Conservation (phyloP, 2,888 invertebrate genomes). For the Synergus japonicus region DNA sequence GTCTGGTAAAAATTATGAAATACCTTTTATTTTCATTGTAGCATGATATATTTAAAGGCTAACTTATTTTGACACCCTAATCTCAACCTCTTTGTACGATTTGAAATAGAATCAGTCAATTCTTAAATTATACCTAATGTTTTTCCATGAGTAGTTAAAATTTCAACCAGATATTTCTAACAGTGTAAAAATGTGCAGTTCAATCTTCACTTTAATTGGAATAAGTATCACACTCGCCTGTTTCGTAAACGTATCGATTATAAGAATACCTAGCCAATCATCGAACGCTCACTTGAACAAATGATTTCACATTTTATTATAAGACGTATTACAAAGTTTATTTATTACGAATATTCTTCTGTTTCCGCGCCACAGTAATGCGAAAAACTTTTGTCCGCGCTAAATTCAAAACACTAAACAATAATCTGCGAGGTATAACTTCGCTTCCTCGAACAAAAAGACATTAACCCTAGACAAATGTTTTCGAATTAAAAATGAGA, state of each 20-base stretch:
- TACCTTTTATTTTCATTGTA: too few species aligned
- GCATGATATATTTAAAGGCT: too few species aligned
- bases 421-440: not conserved
- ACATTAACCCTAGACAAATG: constrained; percentile 18
- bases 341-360: constrained; percentile 16
- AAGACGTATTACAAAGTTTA: constrained; percentile 31
- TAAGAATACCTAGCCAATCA: constrained; percentile 24
- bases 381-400: constrained; percentile 1
- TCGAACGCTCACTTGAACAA: not conserved
- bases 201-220: constrained; percentile 28
- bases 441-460: not conserved
- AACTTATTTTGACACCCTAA: too few species aligned
- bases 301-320: constrained; percentile 30
- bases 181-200: not conserved
- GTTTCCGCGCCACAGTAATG: not conserved
- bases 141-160: not conserved
- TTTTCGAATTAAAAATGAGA: not conserved
- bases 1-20: too few species aligned
- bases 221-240: constrained; percentile 2
- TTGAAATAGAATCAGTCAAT: too few species aligned
- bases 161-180: not conserved
- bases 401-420: constrained; percentile 2
- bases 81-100: too few species aligned
- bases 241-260: not conserved
- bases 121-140: too few species aligned